These are phyloP conservation scores for Hypselothyrea guttata DNA, from an alignment of 2,888 invertebrate species.

Conservation along the genomic window DNA sequence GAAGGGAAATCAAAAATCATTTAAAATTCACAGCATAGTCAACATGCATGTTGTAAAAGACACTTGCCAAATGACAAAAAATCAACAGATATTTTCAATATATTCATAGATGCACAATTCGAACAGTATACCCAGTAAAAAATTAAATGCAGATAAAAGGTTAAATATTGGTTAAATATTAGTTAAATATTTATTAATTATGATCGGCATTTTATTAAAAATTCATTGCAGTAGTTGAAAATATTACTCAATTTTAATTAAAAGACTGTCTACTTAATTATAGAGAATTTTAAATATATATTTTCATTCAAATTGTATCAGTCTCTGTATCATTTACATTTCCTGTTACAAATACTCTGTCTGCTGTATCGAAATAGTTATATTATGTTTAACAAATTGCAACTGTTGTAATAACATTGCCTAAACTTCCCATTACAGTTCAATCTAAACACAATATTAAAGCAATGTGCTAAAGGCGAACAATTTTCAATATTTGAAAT, in stretches of 20 bases:
- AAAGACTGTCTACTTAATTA: too few species aligned
- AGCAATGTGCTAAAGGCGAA: background rate
- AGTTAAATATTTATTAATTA: too few species aligned
- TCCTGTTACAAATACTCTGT: background rate
- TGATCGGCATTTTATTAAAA: too few species aligned
- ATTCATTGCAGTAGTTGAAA: too few species aligned
- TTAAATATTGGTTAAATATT: too few species aligned
- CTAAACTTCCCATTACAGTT: background rate
- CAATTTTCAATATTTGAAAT: too few species aligned
- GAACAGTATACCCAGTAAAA: too few species aligned
- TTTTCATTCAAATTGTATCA: too few species aligned
- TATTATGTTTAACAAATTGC: constrained; percentile 28
- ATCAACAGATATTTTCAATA: background rate
- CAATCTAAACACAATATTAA: background rate
- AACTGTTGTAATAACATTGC: constrained; percentile 4
- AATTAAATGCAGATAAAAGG: too few species aligned
- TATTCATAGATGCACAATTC: background rate
- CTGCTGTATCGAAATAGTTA: constrained; percentile 1
- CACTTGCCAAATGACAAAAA: background rate
- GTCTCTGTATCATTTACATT: too few species aligned
- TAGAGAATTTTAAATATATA: too few species aligned
- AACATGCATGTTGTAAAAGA: background rate
- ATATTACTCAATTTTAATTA: too few species aligned
- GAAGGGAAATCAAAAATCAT: constrained; percentile 20
- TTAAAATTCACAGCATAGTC: constrained; percentile 3